Evolutionary conservation across 1,140 invertebrate species (phyloP).

Genomic region (Conus ventricosus): DNA sequence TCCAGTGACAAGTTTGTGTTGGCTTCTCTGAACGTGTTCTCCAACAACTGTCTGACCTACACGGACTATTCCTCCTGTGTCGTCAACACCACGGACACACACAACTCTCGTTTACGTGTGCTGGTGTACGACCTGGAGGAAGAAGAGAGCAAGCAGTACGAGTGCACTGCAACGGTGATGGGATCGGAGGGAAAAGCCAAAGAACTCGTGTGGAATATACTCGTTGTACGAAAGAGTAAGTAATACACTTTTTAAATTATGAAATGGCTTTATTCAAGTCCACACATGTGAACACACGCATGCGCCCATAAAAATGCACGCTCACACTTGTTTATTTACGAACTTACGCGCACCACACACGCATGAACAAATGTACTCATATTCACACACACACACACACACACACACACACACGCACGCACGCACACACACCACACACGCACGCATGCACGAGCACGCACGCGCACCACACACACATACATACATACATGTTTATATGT

Average conservation of each 20-base stretch:
- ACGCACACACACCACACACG: too few species aligned
- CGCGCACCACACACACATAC: too few species aligned
- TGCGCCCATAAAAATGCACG: too few species aligned
- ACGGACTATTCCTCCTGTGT: constrained; percentile 29
- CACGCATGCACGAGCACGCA: too few species aligned
- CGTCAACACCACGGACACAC: constrained; percentile 13
- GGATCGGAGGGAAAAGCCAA: neutral
- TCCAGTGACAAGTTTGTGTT: neutral
- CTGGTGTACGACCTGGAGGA: constrained; percentile 30
- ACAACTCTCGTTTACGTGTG: neutral
- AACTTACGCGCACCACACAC: too few species aligned
- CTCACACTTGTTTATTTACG: too few species aligned
- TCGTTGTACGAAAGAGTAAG: neutral
- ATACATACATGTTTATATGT: too few species aligned
- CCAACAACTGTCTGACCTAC: constrained; percentile 23
- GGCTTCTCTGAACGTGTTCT: neutral
- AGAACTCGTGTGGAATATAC: neutral
- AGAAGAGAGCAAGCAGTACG: neutral
- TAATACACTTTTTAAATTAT: neutral
- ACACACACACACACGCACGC: too few species aligned
- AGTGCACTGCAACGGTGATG: neutral
- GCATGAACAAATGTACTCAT: too few species aligned
- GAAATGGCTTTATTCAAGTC: too few species aligned
- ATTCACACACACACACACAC: too few species aligned
- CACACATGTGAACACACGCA: too few species aligned